phyloP scores from a whole-genome alignment of 2,888 invertebrate species.

The Nymphalis c-album region DNA sequence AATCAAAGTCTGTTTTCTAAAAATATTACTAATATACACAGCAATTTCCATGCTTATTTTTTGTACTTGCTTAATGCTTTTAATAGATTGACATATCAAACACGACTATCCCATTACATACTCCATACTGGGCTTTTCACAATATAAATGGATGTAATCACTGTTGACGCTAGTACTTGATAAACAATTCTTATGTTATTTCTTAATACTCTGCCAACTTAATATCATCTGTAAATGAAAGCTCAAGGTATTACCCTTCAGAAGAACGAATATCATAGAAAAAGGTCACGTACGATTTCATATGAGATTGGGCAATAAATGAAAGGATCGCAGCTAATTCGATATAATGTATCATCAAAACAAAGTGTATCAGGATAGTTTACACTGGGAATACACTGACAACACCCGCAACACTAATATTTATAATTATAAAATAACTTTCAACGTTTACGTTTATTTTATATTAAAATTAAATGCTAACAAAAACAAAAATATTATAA shows the following conservation, averaged over 20 bases:
- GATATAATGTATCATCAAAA: constrained; percentile 1
- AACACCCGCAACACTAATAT: no score
- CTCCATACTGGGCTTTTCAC: not conserved
- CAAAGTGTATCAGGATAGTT: not conserved
- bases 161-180: constrained; percentile 11
- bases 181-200: constrained; percentile 13
- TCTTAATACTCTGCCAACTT: not conserved
- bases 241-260: not conserved
- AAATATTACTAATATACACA: no score
- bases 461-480: no score
- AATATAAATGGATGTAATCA: constrained; percentile 5
- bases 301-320: constrained; percentile 9
- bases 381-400: no score
- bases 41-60: not conserved
- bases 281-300: constrained; percentile 2
- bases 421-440: no score
- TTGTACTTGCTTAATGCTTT: not conserved
- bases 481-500: no score
- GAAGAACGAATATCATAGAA: not conserved
- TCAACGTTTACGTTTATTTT: no score
- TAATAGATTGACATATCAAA: constrained; percentile 1
- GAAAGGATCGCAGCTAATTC: constrained; percentile 2
- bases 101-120: constrained; percentile 4
- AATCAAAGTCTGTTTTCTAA: no score
- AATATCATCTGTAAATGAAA: not conserved